These are phyloP conservation scores for Mesoclemmys tuberculata DNA, from an alignment of 2,113 vertebrate species.

Conservation along the genomic window DNA sequence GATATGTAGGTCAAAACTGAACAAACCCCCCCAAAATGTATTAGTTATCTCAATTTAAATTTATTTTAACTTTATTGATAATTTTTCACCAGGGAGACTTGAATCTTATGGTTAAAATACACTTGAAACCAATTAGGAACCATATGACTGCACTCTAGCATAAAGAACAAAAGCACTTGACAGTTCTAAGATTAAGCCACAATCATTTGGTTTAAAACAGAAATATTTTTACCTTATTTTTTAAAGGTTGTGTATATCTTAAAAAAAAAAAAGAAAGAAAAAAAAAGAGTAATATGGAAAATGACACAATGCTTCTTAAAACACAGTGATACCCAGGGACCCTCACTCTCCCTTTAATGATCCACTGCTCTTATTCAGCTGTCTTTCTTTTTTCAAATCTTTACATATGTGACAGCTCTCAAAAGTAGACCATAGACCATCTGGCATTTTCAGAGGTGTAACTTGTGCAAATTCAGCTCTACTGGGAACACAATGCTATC, in stretches of 20 bases:
- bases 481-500: conserved; percentile 91
- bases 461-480: conserved; percentile 97
- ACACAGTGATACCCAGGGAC: conserved; percentile 84
- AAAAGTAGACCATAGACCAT: conserved; percentile 92
- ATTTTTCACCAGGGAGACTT: conserved; percentile 75
- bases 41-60: conserved; percentile 74
- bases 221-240: conserved; percentile 77
- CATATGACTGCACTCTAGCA: conserved; percentile 66
- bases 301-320: conserved; percentile 82
- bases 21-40: conserved; percentile 63
- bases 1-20: conserved; percentile 61
- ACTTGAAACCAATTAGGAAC: conserved; percentile 75
- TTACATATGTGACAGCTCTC: conserved; percentile 90
- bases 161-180: conserved; percentile 74
- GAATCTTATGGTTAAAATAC: conserved; percentile 74
- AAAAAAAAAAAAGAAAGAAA: conserved; percentile 69
- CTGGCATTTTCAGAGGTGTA: conserved; percentile 92
- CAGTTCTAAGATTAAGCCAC: conserved; percentile 64
- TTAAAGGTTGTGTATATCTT: conserved; percentile 75
- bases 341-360: conserved; percentile 83
- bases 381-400: conserved; percentile 86
- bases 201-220: conserved; percentile 69
- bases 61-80: conserved; percentile 76
- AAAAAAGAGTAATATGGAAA: conserved; percentile 68
- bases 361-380: conserved; percentile 84